These are phyloP conservation scores for Acanthisitta chloris DNA, from an alignment of 2,113 vertebrate genomes.

Conservation along the genomic window DNA sequence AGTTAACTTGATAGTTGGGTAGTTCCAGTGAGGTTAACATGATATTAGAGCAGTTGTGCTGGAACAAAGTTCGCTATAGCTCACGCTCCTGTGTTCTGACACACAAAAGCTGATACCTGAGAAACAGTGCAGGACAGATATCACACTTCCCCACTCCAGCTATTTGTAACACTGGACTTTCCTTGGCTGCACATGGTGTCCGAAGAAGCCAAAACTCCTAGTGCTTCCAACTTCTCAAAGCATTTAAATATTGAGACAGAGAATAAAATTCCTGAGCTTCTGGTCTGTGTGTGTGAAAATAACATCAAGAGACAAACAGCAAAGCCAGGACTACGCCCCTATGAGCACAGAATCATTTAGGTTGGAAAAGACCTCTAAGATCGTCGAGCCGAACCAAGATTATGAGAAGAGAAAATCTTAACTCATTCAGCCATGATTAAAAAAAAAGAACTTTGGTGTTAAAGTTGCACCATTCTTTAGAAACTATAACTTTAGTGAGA, in stretches of 20 bases:
- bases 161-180: neutral
- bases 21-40: neutral
- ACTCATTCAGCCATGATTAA: neutral
- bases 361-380: neutral
- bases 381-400: neutral
- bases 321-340: neutral
- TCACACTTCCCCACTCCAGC: neutral
- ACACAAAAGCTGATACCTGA: neutral
- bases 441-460: neutral
- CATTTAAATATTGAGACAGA: neutral
- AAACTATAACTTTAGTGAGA: neutral
- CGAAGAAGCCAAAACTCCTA: neutral
- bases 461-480: neutral
- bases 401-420: neutral
- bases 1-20: neutral
- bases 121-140: neutral
- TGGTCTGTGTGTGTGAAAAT: neutral
- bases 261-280: neutral
- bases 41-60: neutral
- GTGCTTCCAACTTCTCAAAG: neutral
- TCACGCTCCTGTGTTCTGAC: neutral
- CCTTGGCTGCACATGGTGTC: neutral
- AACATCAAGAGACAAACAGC: neutral
- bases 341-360: neutral
- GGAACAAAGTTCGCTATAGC: neutral